Conservation (phyloP, 53 echinoderm and acorn worm species). For the Stichopus horrens region DNA sequence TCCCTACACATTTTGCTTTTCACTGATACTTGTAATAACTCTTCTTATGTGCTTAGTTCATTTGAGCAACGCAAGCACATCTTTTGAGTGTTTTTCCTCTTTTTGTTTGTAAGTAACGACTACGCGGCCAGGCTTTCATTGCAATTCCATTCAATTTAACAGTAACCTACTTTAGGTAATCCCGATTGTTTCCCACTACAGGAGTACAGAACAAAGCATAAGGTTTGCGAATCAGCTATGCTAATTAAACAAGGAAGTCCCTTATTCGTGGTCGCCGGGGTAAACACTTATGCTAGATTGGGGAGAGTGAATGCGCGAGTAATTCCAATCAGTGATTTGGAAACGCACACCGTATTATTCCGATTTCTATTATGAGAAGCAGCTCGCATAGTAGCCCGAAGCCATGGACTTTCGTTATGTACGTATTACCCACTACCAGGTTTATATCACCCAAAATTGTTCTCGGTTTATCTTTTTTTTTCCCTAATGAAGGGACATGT, state of each 20-base stretch:
- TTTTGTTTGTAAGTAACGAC: background rate
- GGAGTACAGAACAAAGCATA: background rate
- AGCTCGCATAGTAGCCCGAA: slow-evolving; percentile 1
- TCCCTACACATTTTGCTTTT: too few species aligned
- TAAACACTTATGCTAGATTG: background rate
- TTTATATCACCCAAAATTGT: background rate
- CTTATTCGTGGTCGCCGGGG: slow-evolving; percentile 11
- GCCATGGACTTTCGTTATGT: slow-evolving; percentile 17
- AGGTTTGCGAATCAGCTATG: background rate
- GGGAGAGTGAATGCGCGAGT: slow-evolving; percentile 17
- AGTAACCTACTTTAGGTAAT: background rate
- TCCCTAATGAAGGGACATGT: slow-evolving; percentile 1
- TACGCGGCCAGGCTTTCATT: background rate
- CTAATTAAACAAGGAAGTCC: background rate
- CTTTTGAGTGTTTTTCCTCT: too few species aligned
- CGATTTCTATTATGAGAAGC: slow-evolving; percentile 18
- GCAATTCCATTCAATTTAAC: background rate
- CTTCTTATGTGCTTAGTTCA: too few species aligned
- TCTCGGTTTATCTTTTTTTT: background rate
- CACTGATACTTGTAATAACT: too few species aligned
- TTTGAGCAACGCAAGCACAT: too few species aligned
- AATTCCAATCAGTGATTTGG: slow-evolving; percentile 11
- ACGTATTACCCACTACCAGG: background rate
- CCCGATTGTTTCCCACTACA: background rate
- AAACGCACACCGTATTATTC: slow-evolving; percentile 26